Conservation (phyloP, 2,797 vertebrate species). For the Silurus lanzhouensis region DNA sequence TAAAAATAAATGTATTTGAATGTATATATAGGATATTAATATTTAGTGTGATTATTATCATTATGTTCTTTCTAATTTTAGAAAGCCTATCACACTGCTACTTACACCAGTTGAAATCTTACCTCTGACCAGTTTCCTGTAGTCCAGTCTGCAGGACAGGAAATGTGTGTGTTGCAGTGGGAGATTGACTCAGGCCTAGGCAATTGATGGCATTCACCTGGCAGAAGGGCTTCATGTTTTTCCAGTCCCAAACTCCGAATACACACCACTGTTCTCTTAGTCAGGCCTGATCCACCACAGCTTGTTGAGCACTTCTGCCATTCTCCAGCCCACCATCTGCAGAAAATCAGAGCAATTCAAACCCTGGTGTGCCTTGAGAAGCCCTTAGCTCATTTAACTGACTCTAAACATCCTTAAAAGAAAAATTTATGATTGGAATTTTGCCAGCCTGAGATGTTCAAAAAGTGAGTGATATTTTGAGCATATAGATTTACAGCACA, state of each 20-base stretch:
- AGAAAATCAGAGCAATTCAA: constrained; percentile 8
- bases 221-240: constrained; percentile 82
- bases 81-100: neutral
- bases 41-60: neutral
- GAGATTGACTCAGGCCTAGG: constrained; percentile 71
- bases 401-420: neutral
- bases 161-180: constrained; percentile 77
- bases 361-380: neutral
- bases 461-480: neutral
- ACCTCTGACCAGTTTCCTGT: constrained; percentile 89
- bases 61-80: neutral
- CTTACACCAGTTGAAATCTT: constrained; percentile 51
- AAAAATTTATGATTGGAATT: neutral
- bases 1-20: neutral
- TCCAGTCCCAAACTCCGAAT: constrained; percentile 84
- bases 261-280: constrained; percentile 85
- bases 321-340: constrained; percentile 91
- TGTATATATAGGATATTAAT: neutral
- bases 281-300: constrained; percentile 77
- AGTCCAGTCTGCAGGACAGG: constrained; percentile 85
- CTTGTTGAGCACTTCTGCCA: constrained; percentile 88
- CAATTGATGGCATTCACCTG: constrained; percentile 75
- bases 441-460: neutral
- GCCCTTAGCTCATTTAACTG: neutral
- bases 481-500: neutral